Base-by-base conservation (phyloP, 2,797 vertebrate genomes). In the Lutjanus campechanus region DNA sequence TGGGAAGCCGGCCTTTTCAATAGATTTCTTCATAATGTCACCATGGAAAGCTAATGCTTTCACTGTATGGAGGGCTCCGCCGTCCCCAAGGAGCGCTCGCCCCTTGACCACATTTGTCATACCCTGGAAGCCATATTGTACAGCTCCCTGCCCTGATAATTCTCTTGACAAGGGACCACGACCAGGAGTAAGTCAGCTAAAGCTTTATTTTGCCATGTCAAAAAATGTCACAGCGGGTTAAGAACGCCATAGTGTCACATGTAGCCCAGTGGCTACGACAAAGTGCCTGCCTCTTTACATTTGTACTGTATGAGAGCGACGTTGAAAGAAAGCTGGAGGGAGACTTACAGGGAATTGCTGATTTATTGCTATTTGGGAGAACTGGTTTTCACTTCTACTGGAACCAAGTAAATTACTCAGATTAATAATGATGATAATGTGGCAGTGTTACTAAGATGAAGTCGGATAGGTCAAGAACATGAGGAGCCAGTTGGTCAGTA, bases 1-100 rank as follows among this genome's bases (percentile, higher is more conserved):
- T 41, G 76, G 59, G 56, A 84, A 85, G 70, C 60, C 78, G 53
- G 87, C 87, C 86, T 87, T 92, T 92, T 77, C 91, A 78, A 90
- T 91, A 72, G 89, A 92, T 92, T 93, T 92, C 91, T 89, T 92
- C 89, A 92, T 92, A 90, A 95, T 93, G 91, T 91, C 92, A 91
- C 87, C 13, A 81, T 84, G 84, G 87, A 91, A 87, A 93, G 91
- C 92, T 91, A 93, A 94, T 90, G 92, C 89, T 81, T 79, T 67
- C 81, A 72, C 85, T 88, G 75, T 84, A 88, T 64, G 74, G 79
- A 82, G 81, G 85, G 73, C 87, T 70, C 79, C 17, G 8, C 10
- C 6, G 61, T 89, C 91, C 89, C 92, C 1, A 13, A 62, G 91
- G 90, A 88, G 64, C 13, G n/a, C 54, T 88, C 76, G 50, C 87